Evolutionary conservation across 2,113 vertebrate species (phyloP), one percentile per base, ranked within the genome.

Genomic region (Pseudorhombus dupliciocellatus): DNA sequence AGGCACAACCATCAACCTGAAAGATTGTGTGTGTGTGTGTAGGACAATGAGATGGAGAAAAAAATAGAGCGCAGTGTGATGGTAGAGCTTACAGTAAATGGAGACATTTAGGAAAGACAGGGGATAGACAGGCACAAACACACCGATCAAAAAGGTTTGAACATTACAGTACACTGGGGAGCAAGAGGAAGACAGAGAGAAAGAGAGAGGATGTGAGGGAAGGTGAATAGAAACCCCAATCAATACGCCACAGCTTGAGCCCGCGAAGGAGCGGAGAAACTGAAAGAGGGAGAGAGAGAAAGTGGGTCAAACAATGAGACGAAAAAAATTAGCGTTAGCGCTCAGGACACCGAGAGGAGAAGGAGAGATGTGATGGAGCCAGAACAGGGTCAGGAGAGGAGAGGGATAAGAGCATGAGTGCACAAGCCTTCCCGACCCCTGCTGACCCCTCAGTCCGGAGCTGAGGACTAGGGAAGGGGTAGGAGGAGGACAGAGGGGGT

Each of bases 221-320:
- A 87, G 84, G 87, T 82, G 82, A 89, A 90, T 83, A 90, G 82
- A 89, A 91, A 89, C 81, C 90, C 81, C 65, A 89, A 92, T 93
- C 92, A 90, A 92, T 92, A 92, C 24, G 44, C 67, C 68, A 75
- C 74, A 75, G 84, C 69, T 81, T 77, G 76, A 88, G 84, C 75
- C 55, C 54, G 44, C 5, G 37, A 75, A 70, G 67, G 69, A 81
- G 53, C 26, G 16, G 70, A 84, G 60, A 71, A 61, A 70, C 25
- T 34, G 51, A 56, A 61, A 76, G 52, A 66, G 5, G 69, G 64
- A 55, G 73, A 68, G n/a, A 75, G 20, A 70, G 67, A 84, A 92
- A 91, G 84, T 89, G 84, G 85, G 88, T 91, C 88, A 83, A 87
- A 89, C 67, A 77, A 89, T 69, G 73, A 85, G 65, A 73, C 11